Evolutionary conservation across 2,888 invertebrate genomes (phyloP), one percentile per base, ranked within the genome.

Genomic region (Apodemia hepburni): DNA sequence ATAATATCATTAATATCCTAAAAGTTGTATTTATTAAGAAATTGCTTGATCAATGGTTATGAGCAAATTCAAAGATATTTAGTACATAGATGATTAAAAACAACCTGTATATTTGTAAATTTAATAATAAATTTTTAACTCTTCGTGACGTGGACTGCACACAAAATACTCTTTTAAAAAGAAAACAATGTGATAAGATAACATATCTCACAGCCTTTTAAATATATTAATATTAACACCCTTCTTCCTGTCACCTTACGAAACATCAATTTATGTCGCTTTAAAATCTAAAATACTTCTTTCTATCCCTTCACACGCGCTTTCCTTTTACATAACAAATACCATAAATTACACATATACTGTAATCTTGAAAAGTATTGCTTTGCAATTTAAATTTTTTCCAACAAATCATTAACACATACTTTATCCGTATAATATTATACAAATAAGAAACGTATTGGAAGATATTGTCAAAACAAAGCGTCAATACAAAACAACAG

Each of bases 161-260:
- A 57, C 57, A 57, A 29, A 29, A 57, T 54, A 27, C 15, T 57
- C 57, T 29, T 57, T 57, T 57, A 57, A 57, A 57, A 57, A 57
- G 57, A 57, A 27, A 57, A 57, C 57, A 57, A 29, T 29, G 57
- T 57, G 57, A 57, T 29, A 57, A 22, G 57, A 57, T 29, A 57
- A 22, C 29, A 29, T 57, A 57, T 57, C 29, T 57, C 57, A 57
- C 57, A 57, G 57, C 57, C 57, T 57, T 57, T 47, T 57, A 57
- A 57, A 57, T 57, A 57, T 57, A 57, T 57, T 57, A 15, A 57
- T 27, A 15, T n/a, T 57, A 57, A 29, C 22, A 47, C 57, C 57
- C 27, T 54, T 27, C n/a, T 27, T 27, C 54, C 27, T 18, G 12
- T 5, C 18, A 7, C n/a, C 45, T 12, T 4, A 54, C 27, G 15